Percentiles rank a stretch among this genome's conserved stretches.
These are phyloP conservation scores for Clepsis dumicolana DNA, from an alignment of 2,888 invertebrate species.

Conservation along the genomic window DNA sequence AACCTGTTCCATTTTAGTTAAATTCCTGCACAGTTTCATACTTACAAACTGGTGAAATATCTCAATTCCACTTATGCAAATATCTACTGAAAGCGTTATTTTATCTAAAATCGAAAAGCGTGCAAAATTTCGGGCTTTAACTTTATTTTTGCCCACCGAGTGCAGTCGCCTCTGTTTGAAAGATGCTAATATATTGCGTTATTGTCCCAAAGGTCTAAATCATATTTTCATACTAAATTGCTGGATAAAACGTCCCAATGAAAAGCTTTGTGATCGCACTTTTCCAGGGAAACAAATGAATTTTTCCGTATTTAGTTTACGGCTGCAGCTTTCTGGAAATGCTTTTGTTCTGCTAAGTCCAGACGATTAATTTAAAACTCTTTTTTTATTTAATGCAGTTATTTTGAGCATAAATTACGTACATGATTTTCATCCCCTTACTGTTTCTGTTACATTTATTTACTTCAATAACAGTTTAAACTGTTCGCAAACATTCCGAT, in stretches of 20 bases:
- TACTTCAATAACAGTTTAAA: neutral
- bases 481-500: neutral
- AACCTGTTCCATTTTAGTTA: too few species aligned
- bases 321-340: conserved; percentile 9
- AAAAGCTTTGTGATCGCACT: conserved; percentile 30
- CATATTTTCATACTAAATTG: conserved; percentile 38
- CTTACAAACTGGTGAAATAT: too few species aligned
- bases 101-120: neutral
- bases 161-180: conserved; percentile 53
- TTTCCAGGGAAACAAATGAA: conserved; percentile 1
- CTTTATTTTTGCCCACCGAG: conserved; percentile 57
- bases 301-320: conserved; percentile 23
- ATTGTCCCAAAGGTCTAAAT: conserved; percentile 48
- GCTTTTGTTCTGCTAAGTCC: neutral
- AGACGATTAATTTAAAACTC: neutral
- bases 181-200: conserved; percentile 58
- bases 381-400: neutral
- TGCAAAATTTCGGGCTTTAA: conserved; percentile 55
- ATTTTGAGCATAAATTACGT: too few species aligned
- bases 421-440: neutral
- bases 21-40: too few species aligned
- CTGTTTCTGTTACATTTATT: neutral
- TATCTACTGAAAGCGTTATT: too few species aligned
- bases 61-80: too few species aligned
- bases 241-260: conserved; percentile 29